A percentile compares a stretch with the other conserved stretches of the same genome.
Evolutionary conservation across 2,797 vertebrate species (phyloP).

Genomic region (Oryzias dopingdopingensis): DNA sequence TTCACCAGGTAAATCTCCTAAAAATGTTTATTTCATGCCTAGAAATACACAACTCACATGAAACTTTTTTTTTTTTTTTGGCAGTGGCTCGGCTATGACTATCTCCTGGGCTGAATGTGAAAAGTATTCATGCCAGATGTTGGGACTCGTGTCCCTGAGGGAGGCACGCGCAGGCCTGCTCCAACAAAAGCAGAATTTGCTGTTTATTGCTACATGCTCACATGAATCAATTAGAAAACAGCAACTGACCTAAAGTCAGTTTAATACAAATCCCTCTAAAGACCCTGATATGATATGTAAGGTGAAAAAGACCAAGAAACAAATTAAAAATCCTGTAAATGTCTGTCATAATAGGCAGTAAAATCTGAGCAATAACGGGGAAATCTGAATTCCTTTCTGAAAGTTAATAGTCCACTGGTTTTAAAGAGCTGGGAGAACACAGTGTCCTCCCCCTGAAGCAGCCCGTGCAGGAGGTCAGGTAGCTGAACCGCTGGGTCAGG

Average conservation of each 20-base stretch:
- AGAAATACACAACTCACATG: conserved; percentile 40
- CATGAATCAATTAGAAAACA: too few relatives aligned
- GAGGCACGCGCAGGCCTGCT: conserved; percentile 9
- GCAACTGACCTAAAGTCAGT: neutral
- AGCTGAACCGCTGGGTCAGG: too few relatives aligned
- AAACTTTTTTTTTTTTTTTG: conserved; percentile 11
- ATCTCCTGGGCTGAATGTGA: conserved; percentile 29
- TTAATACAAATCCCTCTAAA: neutral
- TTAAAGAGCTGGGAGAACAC: too few relatives aligned
- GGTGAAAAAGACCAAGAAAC: neutral
- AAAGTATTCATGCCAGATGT: conserved; percentile 49
- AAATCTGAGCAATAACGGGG: too few relatives aligned
- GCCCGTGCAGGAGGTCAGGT: too few relatives aligned
- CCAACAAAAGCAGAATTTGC: neutral
- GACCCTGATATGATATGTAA: neutral
- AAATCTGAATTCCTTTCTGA: too few relatives aligned
- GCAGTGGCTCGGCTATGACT: conserved; percentile 26
- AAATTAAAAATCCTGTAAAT: neutral
- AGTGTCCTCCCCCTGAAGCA: too few relatives aligned
- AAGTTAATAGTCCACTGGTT: too few relatives aligned
- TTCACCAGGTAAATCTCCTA: conserved; percentile 47
- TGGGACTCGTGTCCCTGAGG: conserved; percentile 25
- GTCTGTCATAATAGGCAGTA: too few relatives aligned
- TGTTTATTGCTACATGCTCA: too few relatives aligned
- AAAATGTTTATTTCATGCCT: neutral